phyloP scores from a whole-genome alignment of 2,113 vertebrate genomes.

The Calcarius ornatus region DNA sequence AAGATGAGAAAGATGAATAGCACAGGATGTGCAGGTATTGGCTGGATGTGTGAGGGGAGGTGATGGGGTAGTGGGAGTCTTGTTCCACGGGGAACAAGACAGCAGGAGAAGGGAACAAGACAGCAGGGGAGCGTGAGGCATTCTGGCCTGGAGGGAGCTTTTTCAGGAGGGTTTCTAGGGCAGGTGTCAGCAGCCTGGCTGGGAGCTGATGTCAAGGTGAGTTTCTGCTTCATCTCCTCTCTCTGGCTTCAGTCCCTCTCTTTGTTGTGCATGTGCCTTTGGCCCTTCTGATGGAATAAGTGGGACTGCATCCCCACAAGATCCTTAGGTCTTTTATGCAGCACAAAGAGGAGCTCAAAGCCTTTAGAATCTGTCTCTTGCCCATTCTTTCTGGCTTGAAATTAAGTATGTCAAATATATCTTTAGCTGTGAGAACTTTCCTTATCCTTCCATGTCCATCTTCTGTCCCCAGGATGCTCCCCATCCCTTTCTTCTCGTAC shows the following conservation, averaged over 20 bases:
- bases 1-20: constrained; percentile 44
- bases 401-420: neutral
- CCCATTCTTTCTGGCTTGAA: neutral
- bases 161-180: neutral
- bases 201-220: constrained; percentile 29
- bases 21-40: constrained; percentile 19
- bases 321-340: neutral
- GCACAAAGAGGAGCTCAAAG: neutral
- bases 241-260: neutral
- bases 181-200: neutral
- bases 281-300: neutral
- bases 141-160: neutral
- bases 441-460: neutral
- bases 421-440: neutral
- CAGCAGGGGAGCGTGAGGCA: neutral
- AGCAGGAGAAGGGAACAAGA: neutral
- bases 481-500: neutral
- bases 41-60: neutral
- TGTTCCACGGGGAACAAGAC: neutral
- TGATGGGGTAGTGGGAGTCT: neutral
- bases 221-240: neutral
- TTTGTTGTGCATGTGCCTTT: neutral
- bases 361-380: neutral
- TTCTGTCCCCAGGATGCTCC: neutral
- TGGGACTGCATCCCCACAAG: neutral